Evolutionary conservation across 2,113 vertebrate genomes (phyloP).

Genomic region (Sinocyclocheilus grahami): DNA sequence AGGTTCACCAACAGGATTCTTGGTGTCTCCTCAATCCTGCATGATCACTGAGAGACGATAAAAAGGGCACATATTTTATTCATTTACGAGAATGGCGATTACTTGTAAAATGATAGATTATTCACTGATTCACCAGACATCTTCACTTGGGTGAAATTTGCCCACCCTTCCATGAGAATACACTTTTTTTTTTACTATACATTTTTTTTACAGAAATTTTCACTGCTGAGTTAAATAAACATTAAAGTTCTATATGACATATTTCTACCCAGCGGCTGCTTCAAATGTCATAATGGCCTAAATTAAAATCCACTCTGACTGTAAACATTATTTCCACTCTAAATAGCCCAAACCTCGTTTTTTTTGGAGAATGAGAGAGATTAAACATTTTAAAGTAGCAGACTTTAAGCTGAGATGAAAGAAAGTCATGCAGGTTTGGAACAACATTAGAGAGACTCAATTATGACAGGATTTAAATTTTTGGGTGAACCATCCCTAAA

Average conservation of each 20-base stretch:
- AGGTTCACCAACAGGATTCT: neutral
- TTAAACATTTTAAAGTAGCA: neutral
- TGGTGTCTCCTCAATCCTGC: constrained; percentile 29
- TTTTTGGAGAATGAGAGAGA: neutral
- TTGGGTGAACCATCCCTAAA: neutral
- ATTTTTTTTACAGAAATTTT: no score
- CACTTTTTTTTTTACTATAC: no score
- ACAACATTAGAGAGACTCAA: neutral
- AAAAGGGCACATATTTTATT: constrained; percentile 58
- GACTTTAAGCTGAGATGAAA: neutral
- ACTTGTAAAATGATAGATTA: constrained; percentile 65
- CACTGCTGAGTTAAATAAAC: neutral
- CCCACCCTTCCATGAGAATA: no score
- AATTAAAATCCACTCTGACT: constrained; percentile 4
- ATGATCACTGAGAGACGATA: constrained; percentile 40
- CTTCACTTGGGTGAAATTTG: constrained; percentile 27
- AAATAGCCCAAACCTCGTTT: neutral
- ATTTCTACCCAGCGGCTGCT: neutral
- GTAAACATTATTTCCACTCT: constrained; percentile 19
- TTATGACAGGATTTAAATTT: neutral
- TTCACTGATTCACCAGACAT: constrained; percentile 61
- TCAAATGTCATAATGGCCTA: constrained; percentile 9
- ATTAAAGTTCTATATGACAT: neutral
- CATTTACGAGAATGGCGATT: constrained; percentile 54
- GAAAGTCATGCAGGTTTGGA: no score